These are phyloP conservation scores for Rhynchophorus ferrugineus DNA, from an alignment of 1,140 invertebrate genomes.

Conservation along the genomic window DNA sequence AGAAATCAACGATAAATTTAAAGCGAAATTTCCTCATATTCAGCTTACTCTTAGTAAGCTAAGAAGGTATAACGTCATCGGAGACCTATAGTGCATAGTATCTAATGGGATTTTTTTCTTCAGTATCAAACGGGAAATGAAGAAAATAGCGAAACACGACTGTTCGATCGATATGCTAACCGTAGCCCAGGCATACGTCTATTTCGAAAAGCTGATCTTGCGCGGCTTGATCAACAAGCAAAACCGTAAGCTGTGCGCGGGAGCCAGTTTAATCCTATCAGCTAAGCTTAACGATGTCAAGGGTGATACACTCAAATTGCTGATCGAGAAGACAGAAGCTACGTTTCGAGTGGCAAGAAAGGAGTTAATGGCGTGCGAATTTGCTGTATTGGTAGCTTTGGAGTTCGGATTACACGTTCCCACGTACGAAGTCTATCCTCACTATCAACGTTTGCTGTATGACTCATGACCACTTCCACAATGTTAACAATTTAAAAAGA, in stretches of 20 bases:
- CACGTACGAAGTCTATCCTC: slow-evolving; percentile 84
- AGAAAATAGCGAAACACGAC: slow-evolving; percentile 84
- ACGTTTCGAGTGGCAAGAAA: slow-evolving; percentile 85
- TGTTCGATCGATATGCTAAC: slow-evolving; percentile 80
- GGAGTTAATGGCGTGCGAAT: slow-evolving; percentile 85
- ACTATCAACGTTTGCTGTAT: slow-evolving; percentile 87
- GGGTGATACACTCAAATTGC: slow-evolving; percentile 71
- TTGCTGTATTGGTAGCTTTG: slow-evolving; percentile 87
- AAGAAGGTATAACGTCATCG: slow-evolving; percentile 62
- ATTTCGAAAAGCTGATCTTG: slow-evolving; percentile 94
- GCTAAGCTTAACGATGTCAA: slow-evolving; percentile 97
- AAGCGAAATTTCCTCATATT: slow-evolving; percentile 89
- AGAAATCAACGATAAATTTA: slow-evolving; percentile 96
- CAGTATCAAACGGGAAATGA: slow-evolving; percentile 92
- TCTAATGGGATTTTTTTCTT: slow-evolving; percentile 10
- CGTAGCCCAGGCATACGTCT: slow-evolving; percentile 93
- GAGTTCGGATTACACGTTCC: slow-evolving; percentile 92
- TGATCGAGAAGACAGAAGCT: slow-evolving; percentile 88
- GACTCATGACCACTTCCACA: slow-evolving; percentile 58
- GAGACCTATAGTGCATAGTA: background rate
- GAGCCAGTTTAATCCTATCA: slow-evolving; percentile 85
- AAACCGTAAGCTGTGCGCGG: slow-evolving; percentile 91
- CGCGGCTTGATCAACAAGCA: slow-evolving; percentile 89
- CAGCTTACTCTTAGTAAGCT: slow-evolving; percentile 95
- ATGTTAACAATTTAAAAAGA: too few relatives aligned